phyloP scores from a whole-genome alignment of 92 coral and sea anemone species.

The Zoanthus sansibaricus region DNA sequence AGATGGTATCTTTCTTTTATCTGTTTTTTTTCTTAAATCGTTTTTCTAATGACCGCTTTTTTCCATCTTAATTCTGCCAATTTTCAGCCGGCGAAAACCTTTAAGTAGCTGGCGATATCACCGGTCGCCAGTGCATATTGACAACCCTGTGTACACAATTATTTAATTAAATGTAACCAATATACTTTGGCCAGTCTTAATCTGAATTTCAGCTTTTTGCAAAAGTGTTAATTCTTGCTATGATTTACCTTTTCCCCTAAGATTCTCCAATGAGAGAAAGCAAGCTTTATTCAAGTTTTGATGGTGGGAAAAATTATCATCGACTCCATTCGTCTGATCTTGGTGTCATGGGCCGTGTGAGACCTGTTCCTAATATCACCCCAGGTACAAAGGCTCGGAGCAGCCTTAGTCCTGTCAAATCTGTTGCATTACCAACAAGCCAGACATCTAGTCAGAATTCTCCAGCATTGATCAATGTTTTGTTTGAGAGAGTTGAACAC shows the following conservation, averaged over 20 bases:
- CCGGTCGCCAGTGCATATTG: neutral
- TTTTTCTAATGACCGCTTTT: too few species aligned
- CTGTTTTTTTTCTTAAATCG: too few species aligned
- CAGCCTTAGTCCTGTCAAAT: slow-evolving; percentile 61
- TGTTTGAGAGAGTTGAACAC: slow-evolving; percentile 88
- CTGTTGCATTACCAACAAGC: slow-evolving; percentile 56
- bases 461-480: slow-evolving; percentile 83
- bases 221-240: too few species aligned
- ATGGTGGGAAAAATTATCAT: slow-evolving; percentile 23
- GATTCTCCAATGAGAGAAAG: slow-evolving; percentile 23
- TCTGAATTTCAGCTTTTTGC: too few species aligned
- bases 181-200: too few species aligned
- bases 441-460: slow-evolving; percentile 69
- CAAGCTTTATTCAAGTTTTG: neutral
- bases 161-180: neutral
- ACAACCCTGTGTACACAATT: too few species aligned
- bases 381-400: neutral
- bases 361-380: slow-evolving; percentile 3
- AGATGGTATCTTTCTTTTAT: too few species aligned
- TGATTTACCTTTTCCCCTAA: neutral
- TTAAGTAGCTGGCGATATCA: too few species aligned
- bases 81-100: too few species aligned
- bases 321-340: neutral
- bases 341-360: neutral
- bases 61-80: too few species aligned